Evolutionary conservation across 2,797 vertebrate species (phyloP), one percentile per base, ranked within the genome.

Genomic region (Pseudocheirus occidentalis): DNA sequence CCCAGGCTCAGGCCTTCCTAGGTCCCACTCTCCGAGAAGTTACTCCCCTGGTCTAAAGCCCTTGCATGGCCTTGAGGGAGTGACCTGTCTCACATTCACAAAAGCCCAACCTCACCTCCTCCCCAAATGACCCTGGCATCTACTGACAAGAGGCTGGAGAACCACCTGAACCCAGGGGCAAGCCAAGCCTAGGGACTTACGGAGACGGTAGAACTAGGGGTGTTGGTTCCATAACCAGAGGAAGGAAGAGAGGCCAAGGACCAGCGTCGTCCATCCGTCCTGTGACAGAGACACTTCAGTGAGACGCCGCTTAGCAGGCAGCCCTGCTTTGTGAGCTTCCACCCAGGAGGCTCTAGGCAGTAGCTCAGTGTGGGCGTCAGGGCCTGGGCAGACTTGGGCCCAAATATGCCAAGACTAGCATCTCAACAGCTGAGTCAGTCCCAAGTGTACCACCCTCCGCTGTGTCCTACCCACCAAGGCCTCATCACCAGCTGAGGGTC

Each of bases 181-280:
- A 50, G 46, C 59, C 10, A 95, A 93, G 95, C 95, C 53, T 95
- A 94, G 55, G 12, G 96, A 99, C 99, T 99, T 99, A 99, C 99
- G 94, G 99, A 99, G 98, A 99, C 99, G 27, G 99, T 99, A 94
- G 99, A 99, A 97, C 99, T 99, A 97, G 99, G 99, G 93, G 99
- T 99, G 98, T 99, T 99, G 98, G 99, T 99, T 98, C 99, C 99
- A 98, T 99, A 99, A 62, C 99, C 99, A 59, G 99, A 99, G 0
- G 99, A 99, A 28, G 99, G 99, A 95, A 99, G 97, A 59, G 99
- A 99, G 94, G 99, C 99, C 98, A 99, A 98, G 98, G 99, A 99
- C 99, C 99, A 99, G 97, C 99, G 99, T 0, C 99, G 99, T 87
- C 99, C 99, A 97, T 99, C 99, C 94, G 99, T 99, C 98, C 99